Evolutionary conservation across 2,113 vertebrate genomes (phyloP).

Genomic region (Pterocles orientalis): DNA sequence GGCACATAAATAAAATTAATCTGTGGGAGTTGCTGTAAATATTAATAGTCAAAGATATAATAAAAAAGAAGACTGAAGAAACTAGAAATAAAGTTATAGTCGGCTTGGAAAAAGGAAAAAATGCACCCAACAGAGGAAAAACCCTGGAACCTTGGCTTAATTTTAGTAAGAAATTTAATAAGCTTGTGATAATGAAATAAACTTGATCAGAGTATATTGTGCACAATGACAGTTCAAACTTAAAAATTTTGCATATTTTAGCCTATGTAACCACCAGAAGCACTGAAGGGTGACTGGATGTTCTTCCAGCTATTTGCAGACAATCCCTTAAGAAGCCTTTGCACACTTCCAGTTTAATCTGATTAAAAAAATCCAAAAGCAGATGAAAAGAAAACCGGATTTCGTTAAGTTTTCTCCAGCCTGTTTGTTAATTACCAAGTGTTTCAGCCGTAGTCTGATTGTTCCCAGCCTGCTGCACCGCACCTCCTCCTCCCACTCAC

Average conservation of each 20-base stretch:
- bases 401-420: not conserved
- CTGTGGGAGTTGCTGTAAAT: not conserved
- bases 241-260: slow-evolving; percentile 10
- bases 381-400: not conserved
- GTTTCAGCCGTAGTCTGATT: not conserved
- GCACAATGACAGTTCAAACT: not conserved
- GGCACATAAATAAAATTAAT: not conserved
- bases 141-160: not conserved
- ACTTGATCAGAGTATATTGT: slow-evolving; percentile 23
- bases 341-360: not conserved
- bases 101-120: not conserved
- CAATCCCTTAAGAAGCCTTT: slow-evolving; percentile 1
- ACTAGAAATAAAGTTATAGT: not conserved
- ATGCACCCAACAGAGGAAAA: not conserved
- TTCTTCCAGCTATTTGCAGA: not conserved
- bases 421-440: not conserved
- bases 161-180: slow-evolving; percentile 21
- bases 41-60: not conserved
- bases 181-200: slow-evolving; percentile 27
- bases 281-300: not conserved
- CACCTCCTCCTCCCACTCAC: not conserved
- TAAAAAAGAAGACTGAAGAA: not conserved
- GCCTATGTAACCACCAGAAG: not conserved
- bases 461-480: not conserved
- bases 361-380: not conserved